A percentile compares a stretch with the other conserved stretches of the same genome.
phyloP scores from a whole-genome alignment of 2,888 invertebrate species.

The Eupithecia subumbrata region DNA sequence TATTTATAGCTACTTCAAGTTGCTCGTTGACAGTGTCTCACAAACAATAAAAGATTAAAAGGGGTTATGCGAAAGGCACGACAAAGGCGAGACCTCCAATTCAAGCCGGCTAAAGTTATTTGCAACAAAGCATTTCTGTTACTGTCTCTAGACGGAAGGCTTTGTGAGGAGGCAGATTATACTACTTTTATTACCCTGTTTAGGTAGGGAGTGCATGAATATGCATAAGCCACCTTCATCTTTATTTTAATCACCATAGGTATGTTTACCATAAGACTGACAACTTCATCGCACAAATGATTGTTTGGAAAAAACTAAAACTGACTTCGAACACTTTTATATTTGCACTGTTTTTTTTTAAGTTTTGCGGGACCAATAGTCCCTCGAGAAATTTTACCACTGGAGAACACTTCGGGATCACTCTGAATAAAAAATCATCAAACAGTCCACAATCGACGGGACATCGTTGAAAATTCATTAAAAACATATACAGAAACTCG shows the following conservation, averaged over 20 bases:
- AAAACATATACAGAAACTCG: background rate
- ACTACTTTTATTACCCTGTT: background rate
- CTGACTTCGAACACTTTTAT: background rate
- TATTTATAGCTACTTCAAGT: slow-evolving; percentile 6
- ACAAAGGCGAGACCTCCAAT: slow-evolving; percentile 52
- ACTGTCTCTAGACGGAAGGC: slow-evolving; percentile 42
- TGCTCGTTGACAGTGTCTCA: slow-evolving; percentile 11
- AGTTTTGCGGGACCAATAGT: background rate
- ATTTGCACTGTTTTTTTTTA: background rate
- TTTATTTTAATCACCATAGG: background rate
- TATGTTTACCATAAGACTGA: background rate
- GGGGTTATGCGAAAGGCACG: slow-evolving; percentile 42
- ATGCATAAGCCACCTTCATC: slow-evolving; percentile 3
- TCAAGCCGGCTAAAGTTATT: slow-evolving; percentile 47
- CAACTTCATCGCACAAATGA: background rate
- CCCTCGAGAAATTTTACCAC: no score
- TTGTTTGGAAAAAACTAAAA: background rate
- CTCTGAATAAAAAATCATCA: background rate
- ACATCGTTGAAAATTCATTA: background rate
- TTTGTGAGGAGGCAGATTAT: slow-evolving; percentile 25
- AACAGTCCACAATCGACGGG: background rate
- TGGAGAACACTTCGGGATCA: background rate
- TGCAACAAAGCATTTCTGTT: slow-evolving; percentile 49
- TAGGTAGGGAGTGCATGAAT: background rate
- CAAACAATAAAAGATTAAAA: slow-evolving; percentile 47